phyloP scores from a whole-genome alignment of 2,888 invertebrate genomes.

The Ceratothoa steindachneri region DNA sequence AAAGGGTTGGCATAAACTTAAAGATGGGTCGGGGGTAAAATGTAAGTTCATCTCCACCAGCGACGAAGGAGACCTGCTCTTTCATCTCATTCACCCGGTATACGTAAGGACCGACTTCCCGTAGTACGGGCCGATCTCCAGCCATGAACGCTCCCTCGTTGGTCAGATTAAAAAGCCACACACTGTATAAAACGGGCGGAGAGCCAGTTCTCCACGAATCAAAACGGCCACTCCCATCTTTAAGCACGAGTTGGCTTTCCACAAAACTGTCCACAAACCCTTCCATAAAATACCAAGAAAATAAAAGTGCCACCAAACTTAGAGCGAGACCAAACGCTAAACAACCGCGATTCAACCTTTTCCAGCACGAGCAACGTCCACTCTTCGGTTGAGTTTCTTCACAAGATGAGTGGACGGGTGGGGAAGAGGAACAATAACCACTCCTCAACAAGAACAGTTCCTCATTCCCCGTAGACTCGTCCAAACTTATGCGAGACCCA shows the following conservation, averaged over 20 bases:
- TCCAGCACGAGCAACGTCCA: background rate
- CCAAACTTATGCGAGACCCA: background rate
- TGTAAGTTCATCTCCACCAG: slow-evolving; percentile 76
- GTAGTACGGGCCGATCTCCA: slow-evolving; percentile 64
- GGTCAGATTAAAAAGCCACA: slow-evolving; percentile 53
- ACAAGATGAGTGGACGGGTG: no score
- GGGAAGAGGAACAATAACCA: no score
- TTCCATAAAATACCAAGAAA: background rate
- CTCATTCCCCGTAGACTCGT: background rate
- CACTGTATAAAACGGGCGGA: slow-evolving; percentile 52
- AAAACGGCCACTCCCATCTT: slow-evolving; percentile 31
- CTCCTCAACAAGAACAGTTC: background rate
- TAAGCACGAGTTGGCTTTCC: slow-evolving; percentile 17
- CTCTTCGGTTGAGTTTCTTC: no score
- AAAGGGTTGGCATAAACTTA: slow-evolving; percentile 62
- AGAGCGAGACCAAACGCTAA: background rate
- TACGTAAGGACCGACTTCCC: slow-evolving; percentile 79
- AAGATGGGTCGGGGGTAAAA: slow-evolving; percentile 70
- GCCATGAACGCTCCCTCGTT: slow-evolving; percentile 54
- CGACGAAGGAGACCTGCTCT: slow-evolving; percentile 76
- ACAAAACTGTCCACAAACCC: background rate
- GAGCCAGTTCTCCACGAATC: slow-evolving; percentile 39
- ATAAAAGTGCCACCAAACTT: background rate
- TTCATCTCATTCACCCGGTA: slow-evolving; percentile 63
- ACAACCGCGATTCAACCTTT: background rate